Percentiles rank a stretch among this genome's conserved stretches.
phyloP scores from a whole-genome alignment of 2,797 vertebrate genomes.

The Furcifer pardalis region DNA sequence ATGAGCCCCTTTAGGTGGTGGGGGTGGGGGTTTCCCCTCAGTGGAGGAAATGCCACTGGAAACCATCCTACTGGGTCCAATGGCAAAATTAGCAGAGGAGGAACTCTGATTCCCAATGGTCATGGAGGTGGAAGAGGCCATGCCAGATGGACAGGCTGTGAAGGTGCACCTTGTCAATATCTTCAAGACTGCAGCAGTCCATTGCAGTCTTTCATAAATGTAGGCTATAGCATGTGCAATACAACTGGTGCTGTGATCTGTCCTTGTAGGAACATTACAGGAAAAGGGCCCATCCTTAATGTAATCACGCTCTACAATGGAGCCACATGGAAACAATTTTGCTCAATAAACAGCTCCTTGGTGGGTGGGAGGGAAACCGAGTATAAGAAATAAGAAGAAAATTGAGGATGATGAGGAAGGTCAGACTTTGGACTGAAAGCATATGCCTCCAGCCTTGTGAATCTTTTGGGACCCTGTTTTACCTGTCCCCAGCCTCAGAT shows the following conservation, averaged over 20 bases:
- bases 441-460: neutral
- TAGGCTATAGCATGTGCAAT: neutral
- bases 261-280: conserved; percentile 52
- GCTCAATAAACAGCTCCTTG: conserved; percentile 67
- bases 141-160: no score
- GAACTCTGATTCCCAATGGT: no score
- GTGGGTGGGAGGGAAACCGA: conserved; percentile 43
- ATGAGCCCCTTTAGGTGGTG: no score
- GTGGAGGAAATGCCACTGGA: no score
- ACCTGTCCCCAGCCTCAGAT: neutral
- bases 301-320: conserved; percentile 66
- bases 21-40: no score
- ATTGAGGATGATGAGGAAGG: conserved; percentile 38
- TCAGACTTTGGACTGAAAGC: conserved; percentile 18
- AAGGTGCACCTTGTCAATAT: no score
- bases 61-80: no score
- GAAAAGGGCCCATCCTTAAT: conserved; percentile 67
- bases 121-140: no score
- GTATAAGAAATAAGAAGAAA: conserved; percentile 43
- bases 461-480: no score
- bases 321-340: conserved; percentile 74
- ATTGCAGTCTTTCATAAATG: no score
- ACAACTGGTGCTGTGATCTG: neutral
- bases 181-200: no score
- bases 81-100: no score